These are phyloP conservation scores for Nematostella vectensis DNA, from an alignment of 92 coral and sea anemone species.

Conservation along the genomic window DNA sequence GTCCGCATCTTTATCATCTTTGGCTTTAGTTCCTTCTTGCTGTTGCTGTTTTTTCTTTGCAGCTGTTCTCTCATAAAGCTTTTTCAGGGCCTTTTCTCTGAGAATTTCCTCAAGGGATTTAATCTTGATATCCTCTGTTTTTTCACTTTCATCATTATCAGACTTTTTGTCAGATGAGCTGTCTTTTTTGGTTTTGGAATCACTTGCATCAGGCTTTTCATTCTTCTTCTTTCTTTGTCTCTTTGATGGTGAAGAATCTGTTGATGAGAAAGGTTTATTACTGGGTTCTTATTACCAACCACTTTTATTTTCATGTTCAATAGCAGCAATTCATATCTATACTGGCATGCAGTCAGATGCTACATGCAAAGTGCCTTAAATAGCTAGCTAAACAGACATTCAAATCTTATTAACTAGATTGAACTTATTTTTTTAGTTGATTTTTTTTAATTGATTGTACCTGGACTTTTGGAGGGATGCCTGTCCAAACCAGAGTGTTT, in stretches of 20 bases:
- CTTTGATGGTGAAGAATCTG: no score
- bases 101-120: slow-evolving; percentile 88
- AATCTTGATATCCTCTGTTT: slow-evolving; percentile 29
- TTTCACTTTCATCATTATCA: slow-evolving; percentile 17
- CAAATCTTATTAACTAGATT: no score
- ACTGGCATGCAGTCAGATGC: no score
- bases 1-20: not conserved
- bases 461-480: slow-evolving; percentile 1
- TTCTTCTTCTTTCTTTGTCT: not conserved
- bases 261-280: no score
- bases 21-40: slow-evolving; percentile 8
- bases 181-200: not conserved
- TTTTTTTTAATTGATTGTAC: no score
- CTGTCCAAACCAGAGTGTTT: slow-evolving; percentile 2
- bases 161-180: slow-evolving; percentile 22
- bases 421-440: no score
- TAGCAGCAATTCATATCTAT: no score
- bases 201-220: not conserved
- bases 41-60: slow-evolving; percentile 20
- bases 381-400: no score
- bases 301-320: no score
- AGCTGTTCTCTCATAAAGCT: slow-evolving; percentile 71
- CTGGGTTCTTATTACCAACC: no score
- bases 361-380: no score
- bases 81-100: slow-evolving; percentile 87